phyloP scores from a whole-genome alignment of 2,113 vertebrate genomes.

The Albula goreensis region DNA sequence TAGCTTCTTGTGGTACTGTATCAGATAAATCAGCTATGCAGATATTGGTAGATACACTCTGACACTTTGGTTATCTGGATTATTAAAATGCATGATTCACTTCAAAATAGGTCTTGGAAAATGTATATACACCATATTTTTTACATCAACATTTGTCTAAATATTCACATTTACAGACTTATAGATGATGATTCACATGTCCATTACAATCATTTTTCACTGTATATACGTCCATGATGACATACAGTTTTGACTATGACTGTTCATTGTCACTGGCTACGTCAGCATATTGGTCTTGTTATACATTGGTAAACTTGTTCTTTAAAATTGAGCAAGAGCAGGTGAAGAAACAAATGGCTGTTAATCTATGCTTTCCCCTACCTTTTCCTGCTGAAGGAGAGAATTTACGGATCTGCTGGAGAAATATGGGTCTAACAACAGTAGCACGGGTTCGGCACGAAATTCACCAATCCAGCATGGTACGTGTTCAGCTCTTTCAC shows the following conservation, averaged over 20 bases:
- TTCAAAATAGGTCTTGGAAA: too few relatives aligned
- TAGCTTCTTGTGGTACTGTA: too few relatives aligned
- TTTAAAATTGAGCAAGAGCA: neutral
- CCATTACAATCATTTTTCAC: neutral
- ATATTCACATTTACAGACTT: neutral
- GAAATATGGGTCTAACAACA: conserved; percentile 80
- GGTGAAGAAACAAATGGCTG: neutral
- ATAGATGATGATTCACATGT: neutral
- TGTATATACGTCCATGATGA: neutral
- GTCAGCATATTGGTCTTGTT: neutral
- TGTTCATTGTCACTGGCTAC: neutral
- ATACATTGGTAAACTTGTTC: neutral
- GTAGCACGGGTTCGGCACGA: conserved; percentile 77
- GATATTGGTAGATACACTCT: too few relatives aligned
- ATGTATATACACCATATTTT: too few relatives aligned
- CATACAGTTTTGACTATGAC: neutral
- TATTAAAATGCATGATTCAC: too few relatives aligned
- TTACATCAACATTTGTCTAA: neutral
- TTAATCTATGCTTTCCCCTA: conserved; percentile 12
- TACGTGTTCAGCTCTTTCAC: neutral
- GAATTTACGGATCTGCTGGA: conserved; percentile 86
- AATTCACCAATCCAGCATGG: conserved; percentile 79
- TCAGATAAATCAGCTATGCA: too few relatives aligned
- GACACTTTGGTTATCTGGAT: too few relatives aligned
- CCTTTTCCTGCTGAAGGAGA: conserved; percentile 58